phyloP scores from a whole-genome alignment of 2,113 vertebrate species.

The Sialia sialis region DNA sequence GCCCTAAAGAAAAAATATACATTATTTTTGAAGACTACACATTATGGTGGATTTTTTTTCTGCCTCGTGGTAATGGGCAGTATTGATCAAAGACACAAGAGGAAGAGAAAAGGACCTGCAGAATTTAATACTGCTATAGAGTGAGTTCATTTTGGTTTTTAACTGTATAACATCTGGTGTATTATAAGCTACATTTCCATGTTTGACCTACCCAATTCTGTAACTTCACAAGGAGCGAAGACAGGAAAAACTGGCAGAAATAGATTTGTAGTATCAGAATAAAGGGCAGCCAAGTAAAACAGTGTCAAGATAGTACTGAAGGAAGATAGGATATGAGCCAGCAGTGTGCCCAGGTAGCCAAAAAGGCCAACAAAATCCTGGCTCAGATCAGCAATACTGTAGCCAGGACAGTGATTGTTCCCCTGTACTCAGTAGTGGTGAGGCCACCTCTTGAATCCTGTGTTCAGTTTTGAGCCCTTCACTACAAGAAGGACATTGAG shows the following conservation, averaged over 20 bases:
- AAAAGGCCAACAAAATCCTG: background rate
- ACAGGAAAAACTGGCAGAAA: background rate
- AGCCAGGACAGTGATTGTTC: accelerated
- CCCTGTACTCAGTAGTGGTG: accelerated
- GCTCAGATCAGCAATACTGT: background rate
- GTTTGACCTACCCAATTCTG: background rate
- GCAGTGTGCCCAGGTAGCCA: background rate
- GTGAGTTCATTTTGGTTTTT: background rate
- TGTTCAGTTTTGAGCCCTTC: background rate
- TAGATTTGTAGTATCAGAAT: background rate
- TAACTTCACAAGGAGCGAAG: background rate
- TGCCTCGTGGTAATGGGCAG: background rate
- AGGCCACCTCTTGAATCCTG: accelerated
- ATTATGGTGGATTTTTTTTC: background rate
- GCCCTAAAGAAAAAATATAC: background rate
- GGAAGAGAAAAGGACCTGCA: background rate
- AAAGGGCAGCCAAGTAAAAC: background rate
- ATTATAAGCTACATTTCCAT: background rate
- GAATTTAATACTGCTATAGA: background rate
- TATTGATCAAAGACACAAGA: background rate
- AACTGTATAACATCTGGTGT: background rate
- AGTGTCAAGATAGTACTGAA: background rate
- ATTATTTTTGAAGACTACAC: background rate
- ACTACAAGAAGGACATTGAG: background rate
- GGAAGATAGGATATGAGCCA: background rate